Evolutionary conservation across 2,797 vertebrate genomes (phyloP).

Genomic region (Melanogrammus aeglefinus): DNA sequence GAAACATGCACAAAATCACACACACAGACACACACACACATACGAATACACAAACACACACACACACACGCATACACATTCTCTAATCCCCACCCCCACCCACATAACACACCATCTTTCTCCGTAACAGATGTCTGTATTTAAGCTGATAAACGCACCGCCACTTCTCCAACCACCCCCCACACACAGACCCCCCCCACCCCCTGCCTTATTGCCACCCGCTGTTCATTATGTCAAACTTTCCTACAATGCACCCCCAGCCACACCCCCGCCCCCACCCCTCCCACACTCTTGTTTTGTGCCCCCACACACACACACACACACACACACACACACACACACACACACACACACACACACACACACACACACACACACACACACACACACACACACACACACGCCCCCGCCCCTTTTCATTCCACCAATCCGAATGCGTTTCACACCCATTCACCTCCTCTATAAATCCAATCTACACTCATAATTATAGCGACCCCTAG

Average conservation of each 20-base stretch:
- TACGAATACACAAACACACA: conserved; percentile 8
- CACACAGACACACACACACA: conserved; percentile 15
- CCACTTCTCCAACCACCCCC: conserved; percentile 47
- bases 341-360: too few species aligned
- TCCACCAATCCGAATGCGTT: conserved; percentile 64
- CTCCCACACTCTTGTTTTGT: conserved; percentile 38
- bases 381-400: too few species aligned
- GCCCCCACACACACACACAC: conserved; percentile 47
- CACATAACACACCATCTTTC: conserved; percentile 51
- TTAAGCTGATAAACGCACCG: conserved; percentile 76
- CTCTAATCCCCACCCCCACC: conserved; percentile 36
- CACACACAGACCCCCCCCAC: conserved; percentile 5
- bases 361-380: too few species aligned
- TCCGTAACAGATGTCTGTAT: conserved; percentile 78
- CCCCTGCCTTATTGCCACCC: conserved; percentile 47
- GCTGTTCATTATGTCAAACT: conserved; percentile 78
- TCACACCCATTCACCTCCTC: conserved; percentile 64
- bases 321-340: too few species aligned
- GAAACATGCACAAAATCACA: background rate
- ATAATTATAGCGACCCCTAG: conserved; percentile 53
- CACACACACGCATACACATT: conserved; percentile 9
- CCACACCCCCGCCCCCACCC: conserved; percentile 31
- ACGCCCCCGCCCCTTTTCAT: conserved; percentile 46
- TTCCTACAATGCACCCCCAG: conserved; percentile 66
- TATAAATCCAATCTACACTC: conserved; percentile 63